phyloP scores from a whole-genome alignment of 2,888 invertebrate species.

The Palloptera scutellata region DNA sequence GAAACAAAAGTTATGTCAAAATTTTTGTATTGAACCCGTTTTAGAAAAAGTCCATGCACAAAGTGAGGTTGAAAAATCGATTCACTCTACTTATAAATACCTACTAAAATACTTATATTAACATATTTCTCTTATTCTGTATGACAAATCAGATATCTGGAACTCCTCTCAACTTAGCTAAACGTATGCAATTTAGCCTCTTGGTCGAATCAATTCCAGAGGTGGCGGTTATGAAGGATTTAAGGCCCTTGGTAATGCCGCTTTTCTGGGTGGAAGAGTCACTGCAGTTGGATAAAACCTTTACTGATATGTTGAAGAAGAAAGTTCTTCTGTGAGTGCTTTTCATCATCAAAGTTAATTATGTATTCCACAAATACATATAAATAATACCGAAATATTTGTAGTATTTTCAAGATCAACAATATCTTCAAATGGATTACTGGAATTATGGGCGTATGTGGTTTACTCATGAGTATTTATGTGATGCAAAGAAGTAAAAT shows the following conservation, averaged over 20 bases:
- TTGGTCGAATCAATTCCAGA: constrained; percentile 70
- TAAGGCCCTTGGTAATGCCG: constrained; percentile 72
- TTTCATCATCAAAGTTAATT: too few relatives aligned
- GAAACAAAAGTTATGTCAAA: too few relatives aligned
- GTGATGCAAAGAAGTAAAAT: constrained; percentile 18
- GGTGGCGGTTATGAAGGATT: constrained; percentile 71
- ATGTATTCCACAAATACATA: neutral
- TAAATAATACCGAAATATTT: neutral
- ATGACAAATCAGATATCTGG: constrained; percentile 63
- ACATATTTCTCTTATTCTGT: neutral
- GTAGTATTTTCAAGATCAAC: constrained; percentile 44
- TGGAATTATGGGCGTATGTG: constrained; percentile 41
- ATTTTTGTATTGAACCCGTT: too few relatives aligned
- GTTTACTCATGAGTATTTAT: constrained; percentile 35
- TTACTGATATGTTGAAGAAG: constrained; percentile 43
- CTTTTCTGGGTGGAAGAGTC: constrained; percentile 84
- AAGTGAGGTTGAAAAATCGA: too few relatives aligned
- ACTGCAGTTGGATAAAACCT: constrained; percentile 43
- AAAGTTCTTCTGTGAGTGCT: constrained; percentile 46
- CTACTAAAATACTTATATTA: constrained; percentile 2
- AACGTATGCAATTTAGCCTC: constrained; percentile 78
- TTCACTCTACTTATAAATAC: too few relatives aligned
- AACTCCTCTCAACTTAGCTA: constrained; percentile 74
- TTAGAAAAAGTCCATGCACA: too few relatives aligned
- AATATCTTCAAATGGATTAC: constrained; percentile 45